Percentiles rank a stretch among this genome's conserved stretches.
Conservation (phyloP, 2,113 vertebrate species). For the Furnarius figulus region DNA sequence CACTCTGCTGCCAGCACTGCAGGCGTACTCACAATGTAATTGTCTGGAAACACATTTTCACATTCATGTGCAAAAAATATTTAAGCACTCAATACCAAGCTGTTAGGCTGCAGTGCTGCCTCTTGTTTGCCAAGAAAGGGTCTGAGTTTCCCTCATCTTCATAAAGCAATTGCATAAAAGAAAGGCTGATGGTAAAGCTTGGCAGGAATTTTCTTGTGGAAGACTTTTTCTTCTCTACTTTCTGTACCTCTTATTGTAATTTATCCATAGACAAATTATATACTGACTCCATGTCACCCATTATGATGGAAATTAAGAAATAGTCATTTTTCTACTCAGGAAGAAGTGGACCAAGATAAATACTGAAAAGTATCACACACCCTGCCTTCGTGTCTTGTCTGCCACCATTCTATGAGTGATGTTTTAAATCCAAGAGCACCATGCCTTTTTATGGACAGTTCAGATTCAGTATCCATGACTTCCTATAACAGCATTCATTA, state of each 20-base stretch:
- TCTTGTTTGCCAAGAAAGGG: background rate
- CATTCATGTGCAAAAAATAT: background rate
- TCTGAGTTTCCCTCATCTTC: background rate
- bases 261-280: background rate
- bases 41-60: background rate
- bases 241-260: background rate
- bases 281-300: accelerated
- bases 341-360: background rate
- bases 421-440: background rate
- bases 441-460: background rate
- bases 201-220: background rate
- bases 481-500: background rate
- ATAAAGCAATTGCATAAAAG: background rate
- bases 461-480: background rate
- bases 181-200: background rate
- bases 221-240: background rate
- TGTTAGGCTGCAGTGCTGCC: background rate
- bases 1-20: background rate
- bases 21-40: background rate
- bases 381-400: background rate
- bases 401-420: background rate
- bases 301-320: background rate
- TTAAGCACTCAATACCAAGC: background rate
- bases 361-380: background rate
- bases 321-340: background rate